phyloP scores from a whole-genome alignment of 2,797 vertebrate species.

The Neosilurus hyrtlii region DNA sequence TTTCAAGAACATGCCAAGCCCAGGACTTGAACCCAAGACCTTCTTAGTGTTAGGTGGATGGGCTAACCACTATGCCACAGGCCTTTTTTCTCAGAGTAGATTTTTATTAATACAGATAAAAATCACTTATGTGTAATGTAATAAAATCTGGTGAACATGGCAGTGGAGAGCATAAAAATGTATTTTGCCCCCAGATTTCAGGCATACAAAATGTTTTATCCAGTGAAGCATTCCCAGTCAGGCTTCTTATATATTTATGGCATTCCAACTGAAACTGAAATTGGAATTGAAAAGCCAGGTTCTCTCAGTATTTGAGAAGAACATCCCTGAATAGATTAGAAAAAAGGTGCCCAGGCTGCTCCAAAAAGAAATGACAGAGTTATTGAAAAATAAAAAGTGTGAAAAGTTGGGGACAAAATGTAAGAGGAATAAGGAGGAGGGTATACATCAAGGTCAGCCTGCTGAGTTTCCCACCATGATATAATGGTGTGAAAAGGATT shows the following conservation, averaged over 20 bases:
- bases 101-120: neutral
- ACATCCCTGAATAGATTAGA: neutral
- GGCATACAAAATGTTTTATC: neutral
- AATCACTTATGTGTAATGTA: neutral
- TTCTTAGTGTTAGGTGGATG: too few relatives aligned
- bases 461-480: slow-evolving; percentile 36
- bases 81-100: neutral
- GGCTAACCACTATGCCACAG: too few relatives aligned
- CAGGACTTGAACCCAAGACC: too few relatives aligned
- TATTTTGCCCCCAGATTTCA: slow-evolving; percentile 9
- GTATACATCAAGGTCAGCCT: slow-evolving; percentile 50
- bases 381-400: neutral
- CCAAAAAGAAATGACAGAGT: neutral
- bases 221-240: too few relatives aligned
- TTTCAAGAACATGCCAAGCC: too few relatives aligned
- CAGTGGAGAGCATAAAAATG: neutral
- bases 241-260: slow-evolving; percentile 3
- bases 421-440: slow-evolving; percentile 30
- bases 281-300: slow-evolving; percentile 11
- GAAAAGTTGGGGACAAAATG: slow-evolving; percentile 11
- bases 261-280: slow-evolving; percentile 14
- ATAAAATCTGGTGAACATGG: slow-evolving; percentile 3
- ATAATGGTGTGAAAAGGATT: slow-evolving; percentile 35
- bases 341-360: neutral
- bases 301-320: neutral